Percentiles rank a stretch among this genome's conserved stretches.
phyloP scores from a whole-genome alignment of 2,797 vertebrate genomes.

The Acridotheres tristis region DNA sequence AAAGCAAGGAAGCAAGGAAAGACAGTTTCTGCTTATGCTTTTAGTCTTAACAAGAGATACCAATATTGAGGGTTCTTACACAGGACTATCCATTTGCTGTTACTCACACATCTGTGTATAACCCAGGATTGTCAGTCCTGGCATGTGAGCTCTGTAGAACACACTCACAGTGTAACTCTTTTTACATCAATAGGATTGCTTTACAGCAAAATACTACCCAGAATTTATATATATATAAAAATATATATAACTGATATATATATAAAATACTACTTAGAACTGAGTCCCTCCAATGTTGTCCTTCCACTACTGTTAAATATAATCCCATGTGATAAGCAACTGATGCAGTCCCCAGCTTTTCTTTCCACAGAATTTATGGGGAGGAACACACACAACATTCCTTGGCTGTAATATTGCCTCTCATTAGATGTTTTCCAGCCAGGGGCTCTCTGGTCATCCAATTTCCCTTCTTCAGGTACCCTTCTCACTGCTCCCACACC shows the following conservation, averaged over 20 bases:
- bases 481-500: background rate
- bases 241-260: too few relatives aligned
- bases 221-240: background rate
- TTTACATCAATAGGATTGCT: background rate
- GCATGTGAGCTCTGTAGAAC: rapidly evolving
- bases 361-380: background rate
- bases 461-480: background rate
- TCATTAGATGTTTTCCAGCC: background rate
- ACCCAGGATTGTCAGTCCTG: background rate
- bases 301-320: background rate
- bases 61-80: rapidly evolving
- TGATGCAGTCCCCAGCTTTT: background rate
- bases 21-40: background rate
- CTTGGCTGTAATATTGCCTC: rapidly evolving
- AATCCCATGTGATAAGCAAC: rapidly evolving
- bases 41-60: background rate
- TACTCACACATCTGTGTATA: background rate
- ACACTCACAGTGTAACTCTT: background rate
- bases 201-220: background rate
- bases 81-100: background rate
- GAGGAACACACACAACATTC: background rate
- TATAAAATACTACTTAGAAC: background rate
- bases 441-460: background rate
- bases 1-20: background rate
- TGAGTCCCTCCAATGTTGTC: background rate